A percentile compares a stretch with the other conserved stretches of the same genome.
phyloP scores from a whole-genome alignment of 2,888 invertebrate genomes.

The Frankliniella intonsa region DNA sequence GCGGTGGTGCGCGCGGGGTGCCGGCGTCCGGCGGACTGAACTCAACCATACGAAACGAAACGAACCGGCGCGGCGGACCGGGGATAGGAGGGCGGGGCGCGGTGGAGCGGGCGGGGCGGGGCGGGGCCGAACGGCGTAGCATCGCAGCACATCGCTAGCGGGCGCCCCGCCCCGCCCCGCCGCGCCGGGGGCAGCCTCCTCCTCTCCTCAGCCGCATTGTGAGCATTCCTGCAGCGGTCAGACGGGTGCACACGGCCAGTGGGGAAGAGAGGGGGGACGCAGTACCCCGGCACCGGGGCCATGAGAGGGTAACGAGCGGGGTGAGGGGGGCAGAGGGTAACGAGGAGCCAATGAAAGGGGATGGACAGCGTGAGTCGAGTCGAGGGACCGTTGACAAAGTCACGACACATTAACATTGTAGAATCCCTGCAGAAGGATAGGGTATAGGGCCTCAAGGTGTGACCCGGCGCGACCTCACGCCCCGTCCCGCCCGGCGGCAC shows the following conservation, averaged over 20 bases:
- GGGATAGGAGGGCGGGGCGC: background rate
- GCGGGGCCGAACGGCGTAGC: background rate
- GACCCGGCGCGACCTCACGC: background rate
- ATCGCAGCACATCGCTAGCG: conserved; percentile 5
- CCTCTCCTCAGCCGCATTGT: conserved; percentile 3
- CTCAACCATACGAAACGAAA: conserved; percentile 2
- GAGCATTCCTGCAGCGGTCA: conserved; percentile 14
- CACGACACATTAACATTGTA: no score
- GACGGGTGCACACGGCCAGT: background rate
- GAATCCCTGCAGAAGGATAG: no score
- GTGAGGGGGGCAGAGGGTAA: no score
- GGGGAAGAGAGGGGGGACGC: background rate
- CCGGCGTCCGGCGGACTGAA: conserved; percentile 19
- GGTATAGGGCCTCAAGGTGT: background rate
- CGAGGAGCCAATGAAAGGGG: no score
- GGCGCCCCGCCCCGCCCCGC: background rate
- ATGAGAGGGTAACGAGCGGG: no score
- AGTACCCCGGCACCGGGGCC: no score
- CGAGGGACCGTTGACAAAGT: no score
- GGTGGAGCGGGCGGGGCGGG: background rate
- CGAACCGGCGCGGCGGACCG: background rate
- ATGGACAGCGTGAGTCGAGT: no score
- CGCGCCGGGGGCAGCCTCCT: background rate
- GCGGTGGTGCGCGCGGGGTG: background rate
- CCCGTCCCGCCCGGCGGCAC: background rate